These are phyloP conservation scores for Vanessa tameamea DNA, from an alignment of 1,140 invertebrate genomes.

Conservation along the genomic window DNA sequence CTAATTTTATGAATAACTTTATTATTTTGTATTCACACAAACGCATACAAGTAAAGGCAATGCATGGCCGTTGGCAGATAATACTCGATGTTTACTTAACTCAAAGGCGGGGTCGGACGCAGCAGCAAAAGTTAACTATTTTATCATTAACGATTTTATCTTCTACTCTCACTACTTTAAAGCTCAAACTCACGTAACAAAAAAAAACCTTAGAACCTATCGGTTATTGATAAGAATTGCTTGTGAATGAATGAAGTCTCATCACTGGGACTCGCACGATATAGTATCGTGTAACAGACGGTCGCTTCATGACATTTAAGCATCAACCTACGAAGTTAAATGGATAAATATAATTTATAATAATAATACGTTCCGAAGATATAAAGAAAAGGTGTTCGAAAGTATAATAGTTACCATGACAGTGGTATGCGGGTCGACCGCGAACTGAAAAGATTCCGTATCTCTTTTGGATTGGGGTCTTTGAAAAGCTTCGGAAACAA, in stretches of 20 bases:
- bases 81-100: slow-evolving; percentile 80
- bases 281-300: slow-evolving; percentile 52
- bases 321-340: slow-evolving; percentile 39
- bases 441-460: slow-evolving; percentile 66
- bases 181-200: slow-evolving; percentile 57
- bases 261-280: slow-evolving; percentile 72
- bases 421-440: slow-evolving; percentile 74
- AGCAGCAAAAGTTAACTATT: slow-evolving; percentile 46
- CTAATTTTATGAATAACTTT: slow-evolving; percentile 74
- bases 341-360: slow-evolving; percentile 36
- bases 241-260: slow-evolving; percentile 79
- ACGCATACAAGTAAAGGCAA: slow-evolving; percentile 51
- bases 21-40: slow-evolving; percentile 66
- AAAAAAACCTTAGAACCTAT: slow-evolving; percentile 58
- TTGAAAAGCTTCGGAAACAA: slow-evolving; percentile 68
- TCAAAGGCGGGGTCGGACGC: slow-evolving; percentile 69
- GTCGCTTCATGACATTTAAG: slow-evolving; percentile 40
- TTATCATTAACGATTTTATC: slow-evolving; percentile 47
- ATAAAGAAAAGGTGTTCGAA: slow-evolving; percentile 56
- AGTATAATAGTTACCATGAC: slow-evolving; percentile 48
- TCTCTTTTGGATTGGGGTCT: slow-evolving; percentile 45
- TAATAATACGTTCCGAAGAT: slow-evolving; percentile 39
- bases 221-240: slow-evolving; percentile 50
- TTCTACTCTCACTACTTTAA: slow-evolving; percentile 51
- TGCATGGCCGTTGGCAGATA: slow-evolving; percentile 80